A percentile compares a stretch with the other conserved stretches of the same genome.
These are phyloP conservation scores for Alviniconcha marisindica DNA, from an alignment of 1,140 invertebrate species.

Conservation along the genomic window DNA sequence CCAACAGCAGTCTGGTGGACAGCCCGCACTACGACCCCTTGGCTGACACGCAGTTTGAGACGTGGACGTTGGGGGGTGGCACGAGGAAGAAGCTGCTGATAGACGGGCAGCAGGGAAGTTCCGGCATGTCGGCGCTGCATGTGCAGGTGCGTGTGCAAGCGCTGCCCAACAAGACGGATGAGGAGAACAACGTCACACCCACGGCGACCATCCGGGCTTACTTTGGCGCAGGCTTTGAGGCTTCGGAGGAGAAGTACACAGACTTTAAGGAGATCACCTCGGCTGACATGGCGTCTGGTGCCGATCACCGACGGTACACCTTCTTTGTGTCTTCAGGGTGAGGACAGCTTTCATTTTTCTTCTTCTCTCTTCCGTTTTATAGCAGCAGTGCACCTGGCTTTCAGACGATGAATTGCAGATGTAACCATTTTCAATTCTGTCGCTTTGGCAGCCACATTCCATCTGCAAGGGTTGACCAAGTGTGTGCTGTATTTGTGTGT, in stretches of 20 bases:
- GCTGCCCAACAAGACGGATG: conserved; percentile 33
- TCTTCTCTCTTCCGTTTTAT: too few relatives aligned
- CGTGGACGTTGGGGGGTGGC: conserved; percentile 28
- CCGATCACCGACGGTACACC: conserved; percentile 62
- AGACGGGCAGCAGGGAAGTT: conserved; percentile 31
- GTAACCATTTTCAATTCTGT: too few relatives aligned
- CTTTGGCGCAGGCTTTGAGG: conserved; percentile 54
- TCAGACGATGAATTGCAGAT: too few relatives aligned
- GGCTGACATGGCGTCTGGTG: conserved; percentile 43
- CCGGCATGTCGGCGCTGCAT: conserved; percentile 36
- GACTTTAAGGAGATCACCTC: conserved; percentile 37
- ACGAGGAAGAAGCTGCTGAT: conserved; percentile 44
- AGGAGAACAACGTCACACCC: neutral
- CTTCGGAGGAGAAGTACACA: conserved; percentile 42
- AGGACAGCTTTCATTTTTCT: neutral
- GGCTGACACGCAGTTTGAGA: conserved; percentile 37
- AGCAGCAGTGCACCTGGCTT: too few relatives aligned
- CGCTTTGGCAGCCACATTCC: too few relatives aligned
- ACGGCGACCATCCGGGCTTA: conserved; percentile 42
- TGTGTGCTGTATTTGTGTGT: too few relatives aligned
- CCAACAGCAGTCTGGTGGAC: conserved; percentile 44
- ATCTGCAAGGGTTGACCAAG: too few relatives aligned
- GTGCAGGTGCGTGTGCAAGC: conserved; percentile 51
- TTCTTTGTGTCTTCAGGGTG: conserved; percentile 47
- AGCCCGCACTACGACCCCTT: conserved; percentile 54